A percentile compares a stretch with the other conserved stretches of the same genome.
Conservation (phyloP, 92 coral and sea anemone genomes). For the Paramuricea clavata region DNA sequence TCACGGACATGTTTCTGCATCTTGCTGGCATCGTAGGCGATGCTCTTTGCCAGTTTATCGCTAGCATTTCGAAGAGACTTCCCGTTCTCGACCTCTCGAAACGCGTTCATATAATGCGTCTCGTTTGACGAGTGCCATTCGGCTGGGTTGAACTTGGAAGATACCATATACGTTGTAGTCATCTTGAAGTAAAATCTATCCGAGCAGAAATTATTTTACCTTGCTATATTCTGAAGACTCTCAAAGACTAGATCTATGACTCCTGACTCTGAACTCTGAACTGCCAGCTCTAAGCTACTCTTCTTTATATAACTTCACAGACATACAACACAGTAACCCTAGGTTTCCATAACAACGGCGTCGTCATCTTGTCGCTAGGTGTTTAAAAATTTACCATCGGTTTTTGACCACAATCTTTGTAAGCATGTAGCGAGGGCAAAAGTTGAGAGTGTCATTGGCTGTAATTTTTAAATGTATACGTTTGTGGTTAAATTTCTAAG, state of each 20-base stretch:
- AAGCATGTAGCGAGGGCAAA: not conserved
- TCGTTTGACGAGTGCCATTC: constrained; percentile 48
- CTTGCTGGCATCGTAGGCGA: constrained; percentile 43
- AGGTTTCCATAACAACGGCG: constrained; percentile 34
- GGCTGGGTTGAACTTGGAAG: constrained; percentile 54
- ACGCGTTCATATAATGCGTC: constrained; percentile 47
- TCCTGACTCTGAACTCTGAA: not conserved
- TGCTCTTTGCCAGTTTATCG: constrained; percentile 21
- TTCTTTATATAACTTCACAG: constrained; percentile 25
- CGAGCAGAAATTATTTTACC: constrained; percentile 10
- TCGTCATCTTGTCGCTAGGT: constrained; percentile 33
- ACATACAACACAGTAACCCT: constrained; percentile 14
- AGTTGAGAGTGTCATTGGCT: not conserved
- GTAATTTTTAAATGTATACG: not conserved
- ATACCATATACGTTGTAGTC: constrained; percentile 37
- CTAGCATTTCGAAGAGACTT: constrained; percentile 15
- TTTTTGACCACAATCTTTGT: constrained; percentile 28
- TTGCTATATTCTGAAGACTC: not conserved
- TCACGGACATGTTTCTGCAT: constrained; percentile 49
- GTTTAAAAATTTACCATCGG: constrained; percentile 30
- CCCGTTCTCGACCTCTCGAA: constrained; percentile 47
- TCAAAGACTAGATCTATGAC: not conserved
- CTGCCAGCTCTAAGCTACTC: not conserved
- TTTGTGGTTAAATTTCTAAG: not conserved
- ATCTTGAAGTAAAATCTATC: constrained; percentile 30